phyloP scores from a whole-genome alignment of 2,888 invertebrate genomes.

The Sipha maydis region DNA sequence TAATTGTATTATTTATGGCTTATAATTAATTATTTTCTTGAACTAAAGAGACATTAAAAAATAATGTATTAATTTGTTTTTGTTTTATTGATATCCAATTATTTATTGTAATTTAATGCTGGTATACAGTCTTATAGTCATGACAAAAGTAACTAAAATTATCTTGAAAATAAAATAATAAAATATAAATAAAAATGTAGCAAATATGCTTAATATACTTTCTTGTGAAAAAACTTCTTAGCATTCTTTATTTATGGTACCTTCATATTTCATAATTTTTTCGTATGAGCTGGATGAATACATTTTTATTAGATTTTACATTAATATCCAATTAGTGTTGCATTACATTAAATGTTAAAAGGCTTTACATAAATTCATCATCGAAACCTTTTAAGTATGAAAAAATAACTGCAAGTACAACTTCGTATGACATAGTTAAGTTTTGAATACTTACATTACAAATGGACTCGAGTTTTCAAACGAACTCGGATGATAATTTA shows the following conservation, averaged over 20 bases:
- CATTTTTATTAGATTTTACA: conserved; percentile 10
- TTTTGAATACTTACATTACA: conserved; percentile 28
- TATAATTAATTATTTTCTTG: no score
- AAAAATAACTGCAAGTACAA: not conserved
- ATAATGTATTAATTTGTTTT: no score
- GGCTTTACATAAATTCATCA: conserved; percentile 53
- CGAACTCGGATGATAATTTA: conserved; percentile 56
- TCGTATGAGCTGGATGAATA: conserved; percentile 7
- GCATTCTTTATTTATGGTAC: not conserved
- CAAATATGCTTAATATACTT: not conserved
- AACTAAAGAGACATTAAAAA: no score
- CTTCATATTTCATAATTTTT: not conserved
- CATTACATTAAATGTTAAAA: conserved; percentile 19
- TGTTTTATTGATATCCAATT: no score
- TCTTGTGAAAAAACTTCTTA: not conserved
- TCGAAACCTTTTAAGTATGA: conserved; percentile 54
- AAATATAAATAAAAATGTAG: not conserved
- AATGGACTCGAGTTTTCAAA: conserved; percentile 36
- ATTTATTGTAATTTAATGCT: no score
- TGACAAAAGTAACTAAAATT: not conserved
- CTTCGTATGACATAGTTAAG: not conserved
- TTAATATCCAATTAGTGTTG: conserved; percentile 49
- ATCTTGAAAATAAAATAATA: not conserved
- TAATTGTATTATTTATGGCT: no score
- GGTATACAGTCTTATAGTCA: not conserved